A percentile compares a stretch with the other conserved stretches of the same genome.
Evolutionary conservation across 2,113 vertebrate species (phyloP).

Genomic region (Anser cygnoides): DNA sequence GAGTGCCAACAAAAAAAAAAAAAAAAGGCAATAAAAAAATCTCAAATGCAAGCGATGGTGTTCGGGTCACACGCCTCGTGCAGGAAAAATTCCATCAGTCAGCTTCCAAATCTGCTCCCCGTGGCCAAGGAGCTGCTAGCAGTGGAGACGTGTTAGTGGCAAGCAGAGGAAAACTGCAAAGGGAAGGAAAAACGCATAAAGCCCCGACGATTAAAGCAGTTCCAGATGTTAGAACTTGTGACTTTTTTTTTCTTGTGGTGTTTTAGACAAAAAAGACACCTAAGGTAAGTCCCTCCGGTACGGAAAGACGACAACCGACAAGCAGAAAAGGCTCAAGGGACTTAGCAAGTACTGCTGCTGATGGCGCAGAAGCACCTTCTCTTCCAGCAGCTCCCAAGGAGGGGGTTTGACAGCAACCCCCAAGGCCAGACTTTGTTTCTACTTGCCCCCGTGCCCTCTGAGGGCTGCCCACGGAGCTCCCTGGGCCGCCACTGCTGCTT

Average conservation of each 20-base stretch:
- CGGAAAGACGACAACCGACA: accelerated
- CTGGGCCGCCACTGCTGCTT: accelerated
- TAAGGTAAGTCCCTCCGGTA: background rate
- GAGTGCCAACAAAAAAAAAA: background rate
- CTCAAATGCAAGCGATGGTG: background rate
- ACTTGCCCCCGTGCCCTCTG: background rate
- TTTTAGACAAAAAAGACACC: background rate
- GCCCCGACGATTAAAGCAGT: background rate
- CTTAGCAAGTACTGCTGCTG: background rate
- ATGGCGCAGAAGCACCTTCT: background rate
- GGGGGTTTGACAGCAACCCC: background rate
- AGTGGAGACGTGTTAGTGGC: background rate
- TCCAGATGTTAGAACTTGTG: accelerated
- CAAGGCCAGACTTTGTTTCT: background rate
- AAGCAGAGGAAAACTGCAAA: background rate
- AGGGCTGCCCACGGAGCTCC: too few species aligned
- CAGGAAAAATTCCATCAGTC: background rate
- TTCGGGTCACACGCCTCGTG: background rate
- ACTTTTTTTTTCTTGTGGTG: accelerated
- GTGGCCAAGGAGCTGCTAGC: background rate
- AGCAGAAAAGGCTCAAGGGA: background rate
- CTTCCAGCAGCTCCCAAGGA: background rate
- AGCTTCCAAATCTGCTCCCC: too few species aligned
- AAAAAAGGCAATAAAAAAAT: background rate
- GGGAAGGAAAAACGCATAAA: background rate